Evolutionary conservation across 2,113 vertebrate species (phyloP).

Genomic region (Neogobius melanostomus): DNA sequence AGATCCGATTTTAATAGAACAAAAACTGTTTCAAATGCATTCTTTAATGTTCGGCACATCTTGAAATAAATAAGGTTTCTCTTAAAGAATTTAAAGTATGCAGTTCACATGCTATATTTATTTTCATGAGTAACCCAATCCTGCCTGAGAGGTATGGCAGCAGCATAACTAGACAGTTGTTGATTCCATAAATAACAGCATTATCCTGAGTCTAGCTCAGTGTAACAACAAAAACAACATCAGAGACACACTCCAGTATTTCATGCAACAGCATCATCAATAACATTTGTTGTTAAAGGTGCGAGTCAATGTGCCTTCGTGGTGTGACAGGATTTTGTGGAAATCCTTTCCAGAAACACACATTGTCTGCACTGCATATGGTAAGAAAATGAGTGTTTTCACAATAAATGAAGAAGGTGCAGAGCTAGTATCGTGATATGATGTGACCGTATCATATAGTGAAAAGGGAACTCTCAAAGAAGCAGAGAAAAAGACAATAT

Average conservation of each 20-base stretch:
- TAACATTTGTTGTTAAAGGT: conserved; percentile 63
- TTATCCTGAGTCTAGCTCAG: conserved; percentile 31
- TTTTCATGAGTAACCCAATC: conserved; percentile 32
- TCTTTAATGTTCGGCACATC: background rate
- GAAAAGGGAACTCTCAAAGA: too few species aligned
- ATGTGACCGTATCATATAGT: too few species aligned
- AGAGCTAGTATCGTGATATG: too few species aligned
- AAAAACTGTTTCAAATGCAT: too few species aligned
- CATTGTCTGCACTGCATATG: conserved; percentile 82
- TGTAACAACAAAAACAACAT: background rate
- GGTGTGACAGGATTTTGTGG: conserved; percentile 89
- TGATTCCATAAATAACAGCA: conserved; percentile 45
- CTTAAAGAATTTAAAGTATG: conserved; percentile 15
- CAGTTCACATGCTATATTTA: conserved; percentile 9
- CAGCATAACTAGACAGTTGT: conserved; percentile 42
- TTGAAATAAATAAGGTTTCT: conserved; percentile 3
- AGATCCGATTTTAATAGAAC: background rate
- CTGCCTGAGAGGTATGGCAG: conserved; percentile 16
- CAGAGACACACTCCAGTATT: background rate
- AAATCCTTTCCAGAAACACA: conserved; percentile 86
- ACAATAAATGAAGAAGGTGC: background rate
- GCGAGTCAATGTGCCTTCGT: conserved; percentile 84
- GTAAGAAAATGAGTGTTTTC: conserved; percentile 61
- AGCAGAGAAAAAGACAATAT: too few species aligned
- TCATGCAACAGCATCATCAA: background rate